Evolutionary conservation across 2,888 invertebrate genomes (phyloP).

Genomic region (Altica lythri): DNA sequence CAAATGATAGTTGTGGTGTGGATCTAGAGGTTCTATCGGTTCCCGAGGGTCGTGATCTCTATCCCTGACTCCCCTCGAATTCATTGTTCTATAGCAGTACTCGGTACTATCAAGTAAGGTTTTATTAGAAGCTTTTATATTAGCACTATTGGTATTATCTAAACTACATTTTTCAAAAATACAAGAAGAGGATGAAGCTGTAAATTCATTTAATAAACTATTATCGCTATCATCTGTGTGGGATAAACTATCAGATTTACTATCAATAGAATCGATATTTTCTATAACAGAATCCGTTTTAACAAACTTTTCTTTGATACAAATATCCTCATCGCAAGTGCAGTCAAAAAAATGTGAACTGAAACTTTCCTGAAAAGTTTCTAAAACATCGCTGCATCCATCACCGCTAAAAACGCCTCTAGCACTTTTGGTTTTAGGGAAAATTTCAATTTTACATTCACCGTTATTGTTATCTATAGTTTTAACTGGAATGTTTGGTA

Average conservation of each 20-base stretch:
- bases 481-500: slow-evolving; percentile 25
- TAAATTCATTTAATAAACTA: background rate
- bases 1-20: slow-evolving; percentile 49
- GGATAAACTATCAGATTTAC: background rate
- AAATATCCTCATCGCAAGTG: slow-evolving; percentile 27
- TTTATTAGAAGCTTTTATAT: slow-evolving; percentile 35
- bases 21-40: slow-evolving; percentile 48
- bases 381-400: slow-evolving; percentile 24
- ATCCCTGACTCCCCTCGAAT: slow-evolving; percentile 40
- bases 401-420: slow-evolving; percentile 28
- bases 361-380: slow-evolving; percentile 26
- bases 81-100: slow-evolving; percentile 44
- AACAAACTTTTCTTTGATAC: background rate
- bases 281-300: too few species aligned
- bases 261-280: background rate
- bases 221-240: background rate
- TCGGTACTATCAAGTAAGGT: slow-evolving; percentile 45
- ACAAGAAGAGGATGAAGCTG: background rate
- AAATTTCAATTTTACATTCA: slow-evolving; percentile 1
- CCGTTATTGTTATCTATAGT: slow-evolving; percentile 3
- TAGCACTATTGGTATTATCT: slow-evolving; percentile 36
- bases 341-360: slow-evolving; percentile 35
- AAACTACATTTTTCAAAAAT: slow-evolving; percentile 35
- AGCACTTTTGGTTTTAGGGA: slow-evolving; percentile 15
- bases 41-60: slow-evolving; percentile 48